Evolutionary conservation across 2,888 invertebrate genomes (phyloP).

Genomic region (Trachelus tabidus): DNA sequence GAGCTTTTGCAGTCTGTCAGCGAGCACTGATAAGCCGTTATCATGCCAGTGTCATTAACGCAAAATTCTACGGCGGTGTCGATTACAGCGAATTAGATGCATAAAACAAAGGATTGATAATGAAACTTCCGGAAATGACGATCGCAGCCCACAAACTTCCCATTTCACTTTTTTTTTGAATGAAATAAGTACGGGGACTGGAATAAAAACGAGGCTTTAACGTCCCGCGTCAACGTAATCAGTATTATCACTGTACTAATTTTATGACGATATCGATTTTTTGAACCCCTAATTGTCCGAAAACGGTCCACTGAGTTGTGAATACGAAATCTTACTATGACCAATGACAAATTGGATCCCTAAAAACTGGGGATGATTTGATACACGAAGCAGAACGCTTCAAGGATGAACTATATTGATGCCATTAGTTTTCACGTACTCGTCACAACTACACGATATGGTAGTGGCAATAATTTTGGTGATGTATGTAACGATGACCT

Average conservation of each 20-base stretch:
- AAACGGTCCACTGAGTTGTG: not conserved
- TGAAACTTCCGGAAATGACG: slow-evolving; percentile 37
- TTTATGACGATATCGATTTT: no score
- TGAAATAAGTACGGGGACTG: not conserved
- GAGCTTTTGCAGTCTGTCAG: not conserved
- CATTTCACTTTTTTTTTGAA: slow-evolving; percentile 28
- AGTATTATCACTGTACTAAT: not conserved
- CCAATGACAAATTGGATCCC: not conserved
- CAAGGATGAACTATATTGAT: no score
- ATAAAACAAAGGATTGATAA: slow-evolving; percentile 45
- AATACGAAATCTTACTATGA: not conserved
- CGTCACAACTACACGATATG: no score
- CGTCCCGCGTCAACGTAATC: not conserved
- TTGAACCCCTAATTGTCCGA: no score
- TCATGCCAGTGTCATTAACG: not conserved
- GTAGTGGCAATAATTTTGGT: no score
- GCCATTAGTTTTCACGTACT: no score
- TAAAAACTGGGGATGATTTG: not conserved
- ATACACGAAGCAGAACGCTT: not conserved
- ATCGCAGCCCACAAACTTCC: slow-evolving; percentile 36
- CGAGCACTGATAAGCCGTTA: not conserved
- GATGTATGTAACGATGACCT: no score
- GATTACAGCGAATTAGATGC: slow-evolving; percentile 36
- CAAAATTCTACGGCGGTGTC: not conserved
- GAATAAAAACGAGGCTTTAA: not conserved